Base-by-base conservation (phyloP, 2,113 vertebrate genomes). In the Otocyon megalotis region DNA sequence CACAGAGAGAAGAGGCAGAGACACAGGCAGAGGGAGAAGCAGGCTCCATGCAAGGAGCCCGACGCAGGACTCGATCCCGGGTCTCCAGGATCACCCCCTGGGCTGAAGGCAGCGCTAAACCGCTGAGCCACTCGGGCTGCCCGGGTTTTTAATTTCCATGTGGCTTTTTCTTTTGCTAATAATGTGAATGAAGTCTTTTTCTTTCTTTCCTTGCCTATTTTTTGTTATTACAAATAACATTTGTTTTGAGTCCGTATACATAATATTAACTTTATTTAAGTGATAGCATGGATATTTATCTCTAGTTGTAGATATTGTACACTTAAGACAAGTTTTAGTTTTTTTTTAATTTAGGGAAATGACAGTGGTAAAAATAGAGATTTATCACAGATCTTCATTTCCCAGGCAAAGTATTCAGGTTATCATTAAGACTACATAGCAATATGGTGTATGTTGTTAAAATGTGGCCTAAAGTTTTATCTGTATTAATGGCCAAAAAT, bases 251-350 rank as follows among this genome's bases (percentile, higher is more conserved):
- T 32, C 1, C 53, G 8, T 81, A 74, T 67, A 76, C 12, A 12
- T 72, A 69, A 56, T 58, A 19, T 2, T 89, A n/a, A n/a, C 88
- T 96, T 80, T 48, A 87, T 77, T 88, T 83, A 83, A 71, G 62
- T 83, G 60, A 26, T 35, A 35, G 28, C 28, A 48, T 81, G 24
- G 8, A 58, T 80, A 43, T 22, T 96, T 97, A 85, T 60, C 6
- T 79, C 2, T 83, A 54, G 37, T 67, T 43, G 0, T 37, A 91
- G 35, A 35, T 82, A 77, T 16, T 93, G 2, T 81, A 22, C 30
- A 84, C 88, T 16, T 9, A 79, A 62, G 65, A 87, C 11, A 90
- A 26, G 8, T 67, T 83, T 95, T 93, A 85, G 43, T 85, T 97
- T 60, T 50, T 35, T 91, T 93, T 88, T 79, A 88, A 76, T 84